Evolutionary conservation across 1,140 invertebrate genomes (phyloP).

Genomic region (Leptestheria dahalacensis): DNA sequence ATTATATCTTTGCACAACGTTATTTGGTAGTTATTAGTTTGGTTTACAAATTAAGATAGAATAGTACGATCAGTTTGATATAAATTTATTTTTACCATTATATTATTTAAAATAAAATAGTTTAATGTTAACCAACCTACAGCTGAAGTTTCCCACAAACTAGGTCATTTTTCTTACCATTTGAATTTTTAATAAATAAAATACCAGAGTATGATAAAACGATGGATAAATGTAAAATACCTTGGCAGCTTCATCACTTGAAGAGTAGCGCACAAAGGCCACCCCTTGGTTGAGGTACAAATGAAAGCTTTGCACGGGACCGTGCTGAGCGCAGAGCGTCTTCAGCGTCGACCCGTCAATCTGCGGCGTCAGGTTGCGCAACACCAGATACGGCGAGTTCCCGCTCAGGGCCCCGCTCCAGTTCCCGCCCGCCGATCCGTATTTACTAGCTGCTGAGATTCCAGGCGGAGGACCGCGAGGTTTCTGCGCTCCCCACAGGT

Average conservation of each 20-base stretch:
- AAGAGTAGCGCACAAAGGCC: constrained; percentile 81
- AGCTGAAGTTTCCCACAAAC: too few relatives aligned
- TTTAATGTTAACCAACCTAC: too few relatives aligned
- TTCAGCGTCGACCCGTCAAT: constrained; percentile 90
- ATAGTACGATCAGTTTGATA: too few relatives aligned
- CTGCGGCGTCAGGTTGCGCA: constrained; percentile 85
- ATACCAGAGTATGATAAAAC: background rate
- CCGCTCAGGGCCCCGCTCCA: constrained; percentile 15
- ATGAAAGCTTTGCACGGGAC: constrained; percentile 82
- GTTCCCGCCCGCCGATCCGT: constrained; percentile 3
- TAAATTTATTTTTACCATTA: too few relatives aligned
- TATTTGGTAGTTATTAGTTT: too few relatives aligned
- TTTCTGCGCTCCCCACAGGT: constrained; percentile 46
- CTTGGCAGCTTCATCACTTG: constrained; percentile 83
- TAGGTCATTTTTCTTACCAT: too few relatives aligned
- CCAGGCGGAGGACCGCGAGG: constrained; percentile 9
- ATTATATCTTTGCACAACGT: too few relatives aligned
- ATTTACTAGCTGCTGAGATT: background rate
- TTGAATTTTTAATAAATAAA: too few relatives aligned
- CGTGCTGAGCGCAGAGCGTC: constrained; percentile 89
- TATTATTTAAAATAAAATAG: too few relatives aligned
- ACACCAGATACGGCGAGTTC: constrained; percentile 63
- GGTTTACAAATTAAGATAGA: too few relatives aligned
- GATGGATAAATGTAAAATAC: constrained; percentile 28
- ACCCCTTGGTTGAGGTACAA: constrained; percentile 83